Base-by-base conservation (phyloP, 2,888 invertebrate genomes). In the Drosophila birchii region DNA sequence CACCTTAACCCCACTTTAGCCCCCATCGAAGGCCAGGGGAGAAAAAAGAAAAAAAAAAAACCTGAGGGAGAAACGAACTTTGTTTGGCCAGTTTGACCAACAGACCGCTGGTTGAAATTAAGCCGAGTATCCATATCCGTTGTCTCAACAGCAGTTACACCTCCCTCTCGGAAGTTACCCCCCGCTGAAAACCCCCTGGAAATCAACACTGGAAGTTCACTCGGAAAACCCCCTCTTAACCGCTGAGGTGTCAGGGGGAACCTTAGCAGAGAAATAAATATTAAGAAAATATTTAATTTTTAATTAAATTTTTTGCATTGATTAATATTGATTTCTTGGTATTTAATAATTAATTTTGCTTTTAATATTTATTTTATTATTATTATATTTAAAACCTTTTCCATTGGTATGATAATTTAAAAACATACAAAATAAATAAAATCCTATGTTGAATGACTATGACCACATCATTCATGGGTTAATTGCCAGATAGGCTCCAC, bases 21-120 rank as follows among this genome's bases (percentile, higher is more conserved):
- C 18, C 7, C 26, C 45, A 16, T 47, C 26, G 44, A 49, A 43
- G 63, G 38, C n/a, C 18, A 41, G 39, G 11, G 16, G 18, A 16
- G 23, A 23, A 32, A 9, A 43, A 1, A 41, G 1, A 41, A 41
- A 9, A 18, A 18, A 41, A 18, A 26, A n/a, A 23, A 5, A 26
- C 26, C 26, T 5, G 26, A 44, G 36, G 14, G 29, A 32, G 39
- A 45, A 20, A 45, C 54, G n/a, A 68, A 67, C 67, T 68, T 68
- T 67, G 54, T 80, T 86, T 86, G 82, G 81, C 69, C 86, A 86
- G 86, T 29, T 82, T 82, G 81, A 82, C 81, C 81, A 56, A 43
- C 56, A 60, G 75, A 32, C 26, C 49, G 34, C 41, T 43, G 80
- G 64, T 83, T 83, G 82, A 87, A 84, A 84, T 84, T 80, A 84